These are phyloP conservation scores for Holothuria glaberrima DNA, from an alignment of 35 echinoderm and acorn worm genomes.

Conservation along the genomic window DNA sequence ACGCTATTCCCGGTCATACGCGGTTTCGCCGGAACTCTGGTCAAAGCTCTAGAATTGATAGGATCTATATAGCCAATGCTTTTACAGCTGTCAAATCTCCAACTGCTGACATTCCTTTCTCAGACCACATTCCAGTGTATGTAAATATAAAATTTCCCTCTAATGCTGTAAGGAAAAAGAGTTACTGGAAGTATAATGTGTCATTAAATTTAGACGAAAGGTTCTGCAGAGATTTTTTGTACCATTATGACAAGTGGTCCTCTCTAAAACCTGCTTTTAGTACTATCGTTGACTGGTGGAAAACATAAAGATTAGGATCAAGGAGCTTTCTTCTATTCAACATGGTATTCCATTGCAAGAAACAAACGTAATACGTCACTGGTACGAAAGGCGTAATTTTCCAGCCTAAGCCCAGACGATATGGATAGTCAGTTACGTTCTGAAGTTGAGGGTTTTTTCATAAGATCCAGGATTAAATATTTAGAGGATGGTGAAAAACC, in stretches of 20 bases:
- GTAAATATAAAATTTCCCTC: not conserved
- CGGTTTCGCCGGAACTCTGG: not conserved
- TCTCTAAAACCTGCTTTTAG: not conserved
- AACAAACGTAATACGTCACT: not conserved
- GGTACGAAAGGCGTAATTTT: not conserved
- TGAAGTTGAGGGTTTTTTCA: not conserved
- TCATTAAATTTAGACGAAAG: too few species aligned
- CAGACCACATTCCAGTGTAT: too few species aligned
- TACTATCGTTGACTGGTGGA: not conserved
- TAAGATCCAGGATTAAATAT: not conserved
- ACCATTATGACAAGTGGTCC: not conserved
- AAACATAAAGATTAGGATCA: slow-evolving; percentile 8
- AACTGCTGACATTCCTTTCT: too few species aligned
- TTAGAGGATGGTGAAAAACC: too few species aligned
- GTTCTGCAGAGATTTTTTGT: slow-evolving; percentile 14
- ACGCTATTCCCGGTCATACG: not conserved
- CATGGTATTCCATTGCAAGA: not conserved
- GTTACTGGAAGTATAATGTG: too few species aligned
- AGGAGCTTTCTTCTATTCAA: not conserved
- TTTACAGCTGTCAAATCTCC: not conserved
- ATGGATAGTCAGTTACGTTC: not conserved
- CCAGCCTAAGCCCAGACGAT: not conserved
- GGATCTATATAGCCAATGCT: not conserved
- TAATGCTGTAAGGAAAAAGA: too few species aligned
- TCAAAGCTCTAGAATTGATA: too few species aligned